Evolutionary conservation across 2,113 vertebrate species (phyloP).

Genomic region (Neodontobutis hainanensis): DNA sequence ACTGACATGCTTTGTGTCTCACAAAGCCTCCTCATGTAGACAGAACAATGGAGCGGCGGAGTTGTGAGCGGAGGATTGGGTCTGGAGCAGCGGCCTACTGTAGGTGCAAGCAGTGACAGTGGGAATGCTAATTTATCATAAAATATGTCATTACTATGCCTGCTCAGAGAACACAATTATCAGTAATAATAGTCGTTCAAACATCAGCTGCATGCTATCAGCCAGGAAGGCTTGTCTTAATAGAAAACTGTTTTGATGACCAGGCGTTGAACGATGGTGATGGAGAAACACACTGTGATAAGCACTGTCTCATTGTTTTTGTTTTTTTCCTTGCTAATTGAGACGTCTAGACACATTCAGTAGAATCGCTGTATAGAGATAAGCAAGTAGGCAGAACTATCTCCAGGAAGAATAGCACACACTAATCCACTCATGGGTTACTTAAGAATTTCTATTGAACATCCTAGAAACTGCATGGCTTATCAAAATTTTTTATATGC

Average conservation of each 20-base stretch:
- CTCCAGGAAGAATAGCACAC: slow-evolving; percentile 52
- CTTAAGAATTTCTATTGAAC: slow-evolving; percentile 58
- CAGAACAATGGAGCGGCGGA: slow-evolving; percentile 66
- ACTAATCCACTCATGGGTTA: slow-evolving; percentile 71
- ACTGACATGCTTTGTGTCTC: slow-evolving; percentile 69
- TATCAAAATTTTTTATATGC: slow-evolving; percentile 70
- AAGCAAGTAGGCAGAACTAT: slow-evolving; percentile 70
- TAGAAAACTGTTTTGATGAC: slow-evolving; percentile 62
- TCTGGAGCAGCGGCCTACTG: slow-evolving; percentile 48
- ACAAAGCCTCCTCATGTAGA: slow-evolving; percentile 59
- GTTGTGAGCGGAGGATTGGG: slow-evolving; percentile 48
- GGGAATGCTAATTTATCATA: slow-evolving; percentile 63
- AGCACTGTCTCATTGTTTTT: slow-evolving; percentile 43
- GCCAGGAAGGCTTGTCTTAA: slow-evolving; percentile 49
- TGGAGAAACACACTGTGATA: slow-evolving; percentile 53
- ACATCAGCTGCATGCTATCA: slow-evolving; percentile 63
- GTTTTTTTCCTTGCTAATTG: slow-evolving; percentile 67
- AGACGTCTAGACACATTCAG: slow-evolving; percentile 80
- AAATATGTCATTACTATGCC: slow-evolving; percentile 73
- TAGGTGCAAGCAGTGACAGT: slow-evolving; percentile 46
- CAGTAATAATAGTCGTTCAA: slow-evolving; percentile 68
- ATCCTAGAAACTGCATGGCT: slow-evolving; percentile 60
- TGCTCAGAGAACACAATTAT: slow-evolving; percentile 67
- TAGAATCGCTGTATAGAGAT: slow-evolving; percentile 72
- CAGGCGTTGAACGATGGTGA: slow-evolving; percentile 45